Evolutionary conservation across 1,140 invertebrate species (phyloP), one percentile per base, ranked within the genome.

Genomic region (Drosophila sp.): DNA sequence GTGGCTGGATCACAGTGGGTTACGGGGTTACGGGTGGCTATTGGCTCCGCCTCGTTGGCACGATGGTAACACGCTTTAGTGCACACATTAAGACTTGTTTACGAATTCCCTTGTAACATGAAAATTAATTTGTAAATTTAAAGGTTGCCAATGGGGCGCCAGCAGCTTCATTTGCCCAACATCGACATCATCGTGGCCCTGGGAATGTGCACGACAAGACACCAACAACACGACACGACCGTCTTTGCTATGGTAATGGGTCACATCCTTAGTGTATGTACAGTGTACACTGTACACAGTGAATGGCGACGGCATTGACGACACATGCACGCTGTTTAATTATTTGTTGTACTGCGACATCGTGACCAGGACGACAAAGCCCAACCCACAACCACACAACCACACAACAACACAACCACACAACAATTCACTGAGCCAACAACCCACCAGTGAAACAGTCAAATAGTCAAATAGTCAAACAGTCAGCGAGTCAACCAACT

Each of bases 71-170:
- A 89, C 82, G 82, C 83, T 78, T 89, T 87, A 79, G 72, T 87
- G 82, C 82, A 87, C 82, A 87, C 82, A 87, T 87, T 87, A 87
- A 79, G 83, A 76, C 82, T 87, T 87, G 82, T 87, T 87, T 87
- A 82, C 82, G 83, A 79, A 87, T 87, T 89, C 82, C 78, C 83
- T 79, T 87, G 72, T 76, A 82, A 87, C 82, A 82, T 82, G 82
- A 87, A 87, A 86, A 87, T 86, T 87, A 86, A 86, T 86, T 86
- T 86, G 78, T 82, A 72, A 86, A 86, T 87, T 86, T 86, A 59
- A 58, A 82, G 86, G 81, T 78, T 76, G 70, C 53, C 69, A 72
- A 57, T 65, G 62, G 69, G 69, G 53, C 45, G 45, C 61, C 53
- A 45, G 56, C 51, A 46, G 43, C 34, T 29, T 5, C 32, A 58